Percentiles rank a stretch among this genome's conserved stretches.
phyloP scores from a whole-genome alignment of 2,113 vertebrate genomes.

The Passerina amoena region DNA sequence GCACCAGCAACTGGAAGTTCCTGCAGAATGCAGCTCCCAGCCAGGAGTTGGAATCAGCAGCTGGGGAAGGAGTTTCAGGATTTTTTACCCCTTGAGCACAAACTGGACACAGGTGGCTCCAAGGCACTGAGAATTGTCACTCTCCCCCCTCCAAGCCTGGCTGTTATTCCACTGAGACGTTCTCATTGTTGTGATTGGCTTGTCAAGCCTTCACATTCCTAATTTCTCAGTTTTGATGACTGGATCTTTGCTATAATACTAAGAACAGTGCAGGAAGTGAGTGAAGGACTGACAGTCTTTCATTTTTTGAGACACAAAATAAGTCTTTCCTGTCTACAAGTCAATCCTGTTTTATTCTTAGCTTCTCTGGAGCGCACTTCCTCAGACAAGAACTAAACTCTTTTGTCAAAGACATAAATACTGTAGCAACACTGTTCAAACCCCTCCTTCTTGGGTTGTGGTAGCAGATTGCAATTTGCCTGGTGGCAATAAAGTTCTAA shows the following conservation, averaged over 20 bases:
- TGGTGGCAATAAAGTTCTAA: slow-evolving; percentile 8
- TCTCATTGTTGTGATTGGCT: neutral
- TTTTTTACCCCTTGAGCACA: neutral
- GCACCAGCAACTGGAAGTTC: accelerated
- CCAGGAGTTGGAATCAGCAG: neutral
- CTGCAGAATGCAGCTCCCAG: neutral
- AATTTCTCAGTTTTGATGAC: slow-evolving; percentile 12
- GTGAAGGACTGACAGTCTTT: neutral
- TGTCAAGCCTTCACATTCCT: neutral
- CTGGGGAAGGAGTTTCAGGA: neutral
- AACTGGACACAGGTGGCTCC: neutral
- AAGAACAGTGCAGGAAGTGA: neutral
- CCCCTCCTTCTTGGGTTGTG: slow-evolving; percentile 27
- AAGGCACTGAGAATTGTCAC: neutral
- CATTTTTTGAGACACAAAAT: slow-evolving; percentile 24
- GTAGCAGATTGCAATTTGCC: slow-evolving; percentile 44
- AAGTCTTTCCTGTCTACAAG: slow-evolving; percentile 16
- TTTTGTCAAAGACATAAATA: slow-evolving; percentile 48
- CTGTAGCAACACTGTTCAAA: slow-evolving; percentile 10
- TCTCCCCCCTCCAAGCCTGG: neutral
- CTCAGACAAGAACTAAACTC: slow-evolving; percentile 47
- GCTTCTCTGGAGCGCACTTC: neutral
- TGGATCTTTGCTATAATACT: neutral
- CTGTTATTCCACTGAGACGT: neutral
- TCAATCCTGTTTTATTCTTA: slow-evolving; percentile 57